Percentiles rank a stretch among this genome's conserved stretches.
Evolutionary conservation across 2,113 vertebrate genomes (phyloP).

Genomic region (Engystomops pustulosus): DNA sequence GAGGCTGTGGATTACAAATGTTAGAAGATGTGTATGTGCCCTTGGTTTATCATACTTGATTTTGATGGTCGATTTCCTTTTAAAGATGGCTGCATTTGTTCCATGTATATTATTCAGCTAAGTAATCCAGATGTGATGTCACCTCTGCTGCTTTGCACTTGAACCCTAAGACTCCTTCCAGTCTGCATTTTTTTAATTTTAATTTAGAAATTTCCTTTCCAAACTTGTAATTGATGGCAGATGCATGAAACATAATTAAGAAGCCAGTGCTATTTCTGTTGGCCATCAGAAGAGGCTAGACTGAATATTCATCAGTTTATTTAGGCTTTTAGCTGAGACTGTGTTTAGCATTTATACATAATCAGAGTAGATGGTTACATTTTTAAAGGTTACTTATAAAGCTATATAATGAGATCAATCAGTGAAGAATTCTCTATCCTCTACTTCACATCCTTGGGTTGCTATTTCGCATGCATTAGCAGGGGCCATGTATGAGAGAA

Average conservation of each 20-base stretch:
- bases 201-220: not conserved
- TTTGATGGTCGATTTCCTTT: too few relatives aligned
- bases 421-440: not conserved
- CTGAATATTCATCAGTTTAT: conserved; percentile 36
- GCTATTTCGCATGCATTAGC: too few relatives aligned
- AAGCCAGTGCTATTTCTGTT: conserved; percentile 1
- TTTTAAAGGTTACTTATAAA: too few relatives aligned
- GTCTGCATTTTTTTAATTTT: not conserved
- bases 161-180: not conserved
- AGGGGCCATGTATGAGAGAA: too few relatives aligned
- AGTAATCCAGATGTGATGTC: not conserved
- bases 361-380: too few relatives aligned
- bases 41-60: too few relatives aligned
- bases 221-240: conserved; percentile 16
- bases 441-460: too few relatives aligned
- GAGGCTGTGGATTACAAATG: too few relatives aligned
- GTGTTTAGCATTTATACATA: not conserved
- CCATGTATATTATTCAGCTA: not conserved
- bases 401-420: not conserved
- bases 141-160: not conserved
- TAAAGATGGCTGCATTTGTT: too few relatives aligned
- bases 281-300: not conserved
- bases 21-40: too few relatives aligned
- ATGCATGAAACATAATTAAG: conserved; percentile 3
- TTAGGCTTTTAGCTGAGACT: not conserved